A percentile compares a stretch with the other conserved stretches of the same genome.
Evolutionary conservation across 2,113 vertebrate genomes (phyloP).

Genomic region (Astur gentilis): DNA sequence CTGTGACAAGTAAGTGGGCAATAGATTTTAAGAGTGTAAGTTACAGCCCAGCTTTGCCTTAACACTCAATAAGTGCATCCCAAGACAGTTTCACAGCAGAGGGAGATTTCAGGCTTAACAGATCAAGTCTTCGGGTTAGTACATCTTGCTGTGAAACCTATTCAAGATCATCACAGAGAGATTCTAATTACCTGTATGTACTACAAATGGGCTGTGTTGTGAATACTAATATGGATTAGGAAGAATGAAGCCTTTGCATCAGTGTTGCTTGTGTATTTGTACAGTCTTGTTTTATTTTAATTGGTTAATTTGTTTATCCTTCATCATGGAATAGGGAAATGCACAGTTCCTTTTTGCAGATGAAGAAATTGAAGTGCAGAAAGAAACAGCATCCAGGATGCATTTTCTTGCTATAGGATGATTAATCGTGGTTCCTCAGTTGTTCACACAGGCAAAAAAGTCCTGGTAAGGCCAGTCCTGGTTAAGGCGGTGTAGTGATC

Average conservation of each 20-base stretch:
- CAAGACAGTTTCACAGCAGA: background rate
- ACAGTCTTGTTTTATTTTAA: background rate
- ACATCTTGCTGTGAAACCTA: background rate
- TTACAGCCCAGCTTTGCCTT: background rate
- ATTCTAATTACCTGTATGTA: background rate
- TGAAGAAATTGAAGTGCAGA: background rate
- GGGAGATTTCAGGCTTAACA: background rate
- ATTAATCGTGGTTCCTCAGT: background rate
- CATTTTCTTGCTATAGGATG: background rate
- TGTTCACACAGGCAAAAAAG: too few relatives aligned
- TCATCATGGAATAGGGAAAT: background rate
- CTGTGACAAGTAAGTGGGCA: constrained; percentile 72
- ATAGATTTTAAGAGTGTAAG: background rate
- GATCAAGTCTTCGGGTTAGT: background rate
- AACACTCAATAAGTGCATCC: background rate
- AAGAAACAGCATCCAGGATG: background rate
- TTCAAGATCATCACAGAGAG: background rate
- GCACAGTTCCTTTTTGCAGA: background rate
- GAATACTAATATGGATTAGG: background rate
- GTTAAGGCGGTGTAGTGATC: background rate
- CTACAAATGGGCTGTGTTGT: background rate
- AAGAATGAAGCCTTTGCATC: background rate
- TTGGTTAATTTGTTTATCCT: background rate
- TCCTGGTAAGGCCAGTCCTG: background rate
- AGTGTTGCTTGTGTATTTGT: background rate